Evolutionary conservation across 2,797 vertebrate genomes (phyloP), one percentile per base, ranked within the genome.

Genomic region (Gorsachius magnificus): DNA sequence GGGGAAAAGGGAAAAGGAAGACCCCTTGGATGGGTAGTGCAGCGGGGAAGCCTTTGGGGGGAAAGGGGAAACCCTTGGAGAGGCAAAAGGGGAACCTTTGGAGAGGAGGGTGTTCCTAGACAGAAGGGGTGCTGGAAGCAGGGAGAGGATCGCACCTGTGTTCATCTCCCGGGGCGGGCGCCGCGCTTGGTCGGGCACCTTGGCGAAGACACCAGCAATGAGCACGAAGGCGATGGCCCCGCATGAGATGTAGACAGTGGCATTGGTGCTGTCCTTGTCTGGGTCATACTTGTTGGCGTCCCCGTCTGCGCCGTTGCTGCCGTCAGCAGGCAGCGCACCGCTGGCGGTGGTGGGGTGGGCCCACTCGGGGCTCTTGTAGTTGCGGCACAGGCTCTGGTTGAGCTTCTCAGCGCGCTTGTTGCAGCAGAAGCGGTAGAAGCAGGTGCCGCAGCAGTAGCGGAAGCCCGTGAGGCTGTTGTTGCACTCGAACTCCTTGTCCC

Each of bases 101-200:
- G 74, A 64, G 65, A 43, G 18, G 9, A 13, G 46, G 83, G 66
- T 35, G 33, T 17, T 9, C 72, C 38, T 7, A 29, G 57, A 10
- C 1, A 33, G 36, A 8, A 51, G 83, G 87, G 85, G 84, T 53
- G 11, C 56, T 1, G 70, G 48, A 21, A 68, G 80, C 92, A 11
- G 31, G 16, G 72, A 48, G 6, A 33, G 82, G 31, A n/a, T 50
- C 98, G 98, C 97, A 99, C 99, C 99, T 99, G 98, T 99, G 99
- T 99, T 99, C 99, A 99, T 99, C 98, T 99, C 99, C 98, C 99
- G 98, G 11, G 99, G 99, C 3, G 99, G 99, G 72, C 99, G 99
- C 84, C 99, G 99, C 45, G 99, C 99, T 98, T 99, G 99, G 95
- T 99, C 99, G 87, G 99, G 99, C 97, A 99, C 99, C 98, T 99